Evolutionary conservation across 2,888 invertebrate genomes (phyloP).

Genomic region (Tetheella fluctuosa): DNA sequence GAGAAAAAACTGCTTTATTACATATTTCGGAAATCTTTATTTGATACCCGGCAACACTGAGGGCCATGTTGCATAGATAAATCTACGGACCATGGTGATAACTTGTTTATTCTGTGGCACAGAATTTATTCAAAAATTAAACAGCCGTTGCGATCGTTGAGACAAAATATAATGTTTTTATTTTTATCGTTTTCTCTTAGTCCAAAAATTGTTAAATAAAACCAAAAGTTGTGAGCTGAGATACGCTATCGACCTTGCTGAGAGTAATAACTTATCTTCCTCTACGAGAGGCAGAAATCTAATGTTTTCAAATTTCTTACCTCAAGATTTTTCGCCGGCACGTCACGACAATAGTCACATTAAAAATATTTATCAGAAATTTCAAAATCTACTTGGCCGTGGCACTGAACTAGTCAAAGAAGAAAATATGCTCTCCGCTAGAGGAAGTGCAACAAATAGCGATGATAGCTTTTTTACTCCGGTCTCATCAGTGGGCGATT

Average conservation of each 20-base stretch:
- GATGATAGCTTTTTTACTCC: constrained; percentile 70
- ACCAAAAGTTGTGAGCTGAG: not conserved
- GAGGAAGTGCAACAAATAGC: constrained; percentile 51
- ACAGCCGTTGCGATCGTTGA: constrained; percentile 50
- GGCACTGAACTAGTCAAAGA: constrained; percentile 27
- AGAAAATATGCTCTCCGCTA: constrained; percentile 58
- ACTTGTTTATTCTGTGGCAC: too few relatives aligned
- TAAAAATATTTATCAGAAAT: constrained; percentile 55
- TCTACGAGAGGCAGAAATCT: constrained; percentile 29
- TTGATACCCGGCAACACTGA: too few relatives aligned
- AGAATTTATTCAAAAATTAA: constrained; percentile 27
- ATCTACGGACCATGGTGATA: too few relatives aligned
- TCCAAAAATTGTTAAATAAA: not conserved
- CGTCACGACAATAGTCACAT: constrained; percentile 48
- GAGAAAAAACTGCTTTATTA: too few relatives aligned
- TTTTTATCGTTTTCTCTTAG: constrained; percentile 13
- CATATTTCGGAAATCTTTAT: too few relatives aligned
- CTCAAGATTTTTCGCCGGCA: constrained; percentile 42
- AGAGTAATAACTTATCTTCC: not conserved
- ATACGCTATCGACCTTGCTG: too few relatives aligned
- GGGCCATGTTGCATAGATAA: too few relatives aligned
- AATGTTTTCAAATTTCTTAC: constrained; percentile 63
- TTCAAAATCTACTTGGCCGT: constrained; percentile 57
- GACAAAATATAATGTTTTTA: constrained; percentile 27
- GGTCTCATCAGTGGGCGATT: constrained; percentile 67